Base-by-base conservation (phyloP, 2,113 vertebrate genomes). In the Lepidothrix coronata region DNA sequence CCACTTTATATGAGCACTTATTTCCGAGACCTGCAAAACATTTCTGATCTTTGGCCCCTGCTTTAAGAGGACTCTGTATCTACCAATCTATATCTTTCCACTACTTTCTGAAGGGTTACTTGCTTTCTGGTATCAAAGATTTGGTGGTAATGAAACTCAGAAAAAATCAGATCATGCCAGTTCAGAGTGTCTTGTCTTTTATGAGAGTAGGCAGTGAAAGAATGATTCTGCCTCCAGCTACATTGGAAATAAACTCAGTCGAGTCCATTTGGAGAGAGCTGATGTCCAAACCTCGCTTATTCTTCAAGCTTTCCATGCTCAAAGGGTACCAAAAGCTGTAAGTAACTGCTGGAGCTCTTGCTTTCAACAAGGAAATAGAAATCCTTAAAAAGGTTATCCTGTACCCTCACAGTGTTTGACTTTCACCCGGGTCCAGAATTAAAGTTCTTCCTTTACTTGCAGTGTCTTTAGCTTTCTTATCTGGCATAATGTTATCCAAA, bases 31-130 rank as follows among this genome's bases (percentile, higher is more conserved):
- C 58, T 70, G 41, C 12, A 80, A 87, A 91, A 61, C 8, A 88
- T 83, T 95, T 93, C 68, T 96, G 88, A 89, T 88, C 75, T 85
- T 89, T 92, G 59, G 30, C 9, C 78, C 5, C n/a, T 75, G 35
- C 49, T 89, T 86, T 85, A 81, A 79, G 41, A 77, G 14, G 11
- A 51, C 30, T 46, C 24, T 37, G 6, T 46, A 61, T 46, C 31
- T 82, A 70, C 49, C 68, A 31, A 14, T 73, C 59, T 66, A 2
- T 85, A 75, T 49, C 7, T 76, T 86, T 85, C 48, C 41, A 63
- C 15, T 93, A 18, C 21, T 88, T 84, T 88, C 52, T 80, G 58
- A 91, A 81, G n/a, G 21, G 30, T 91, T 73, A 66, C 39, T 68
- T 93, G 15, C 28, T 86, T 93, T 86, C 68, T 73, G 11, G 31